These are phyloP conservation scores for Amiota mariae DNA, from an alignment of 2,888 invertebrate genomes.

Conservation along the genomic window DNA sequence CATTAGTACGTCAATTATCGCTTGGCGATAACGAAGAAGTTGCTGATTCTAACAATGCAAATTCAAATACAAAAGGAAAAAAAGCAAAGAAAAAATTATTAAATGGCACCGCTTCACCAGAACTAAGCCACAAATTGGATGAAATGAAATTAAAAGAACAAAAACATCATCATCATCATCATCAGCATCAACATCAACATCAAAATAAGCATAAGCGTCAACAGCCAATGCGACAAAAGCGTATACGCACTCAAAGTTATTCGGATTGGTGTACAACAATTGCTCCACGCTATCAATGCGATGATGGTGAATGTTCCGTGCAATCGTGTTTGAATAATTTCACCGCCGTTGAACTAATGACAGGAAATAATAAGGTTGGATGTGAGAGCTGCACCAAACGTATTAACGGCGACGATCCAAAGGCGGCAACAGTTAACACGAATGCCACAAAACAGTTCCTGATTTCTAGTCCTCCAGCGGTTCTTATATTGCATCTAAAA, in stretches of 20 bases:
- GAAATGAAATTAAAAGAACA: slow-evolving; percentile 35
- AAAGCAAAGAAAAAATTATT: slow-evolving; percentile 22
- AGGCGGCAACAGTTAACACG: slow-evolving; percentile 84
- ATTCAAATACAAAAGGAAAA: slow-evolving; percentile 3
- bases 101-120: slow-evolving; percentile 30
- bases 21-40: slow-evolving; percentile 35
- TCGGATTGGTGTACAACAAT: slow-evolving; percentile 76
- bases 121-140: slow-evolving; percentile 51
- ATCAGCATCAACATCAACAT: slow-evolving; percentile 19
- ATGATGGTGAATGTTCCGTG: slow-evolving; percentile 87
- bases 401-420: slow-evolving; percentile 79
- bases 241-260: slow-evolving; percentile 71
- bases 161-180: background rate
- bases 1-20: slow-evolving; percentile 64
- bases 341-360: slow-evolving; percentile 91
- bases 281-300: slow-evolving; percentile 81
- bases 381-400: slow-evolving; percentile 91
- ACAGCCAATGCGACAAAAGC: slow-evolving; percentile 55
- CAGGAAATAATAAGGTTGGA: slow-evolving; percentile 92
- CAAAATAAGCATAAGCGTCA: too few relatives aligned
- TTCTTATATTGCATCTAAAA: slow-evolving; percentile 95
- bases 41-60: background rate
- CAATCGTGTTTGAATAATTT: slow-evolving; percentile 94
- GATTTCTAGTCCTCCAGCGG: slow-evolving; percentile 92
- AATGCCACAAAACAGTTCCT: slow-evolving; percentile 89